Conservation (phyloP, 2,888 invertebrate genomes). For the Apocheima hispidaria region DNA sequence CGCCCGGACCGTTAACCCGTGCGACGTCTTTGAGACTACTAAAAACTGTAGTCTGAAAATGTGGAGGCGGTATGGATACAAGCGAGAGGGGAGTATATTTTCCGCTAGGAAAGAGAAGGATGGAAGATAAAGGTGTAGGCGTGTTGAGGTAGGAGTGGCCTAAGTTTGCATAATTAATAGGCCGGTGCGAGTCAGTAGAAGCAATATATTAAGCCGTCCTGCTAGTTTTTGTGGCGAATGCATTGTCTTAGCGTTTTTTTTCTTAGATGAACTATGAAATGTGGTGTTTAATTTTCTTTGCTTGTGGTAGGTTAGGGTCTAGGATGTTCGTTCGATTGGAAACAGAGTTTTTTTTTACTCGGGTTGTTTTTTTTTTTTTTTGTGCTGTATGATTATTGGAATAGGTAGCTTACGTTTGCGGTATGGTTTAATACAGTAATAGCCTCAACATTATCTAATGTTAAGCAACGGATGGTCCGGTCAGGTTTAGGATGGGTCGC, state of each 20-base stretch:
- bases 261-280: slow-evolving; percentile 69
- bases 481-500: no score
- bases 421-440: no score
- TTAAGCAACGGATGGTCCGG: no score
- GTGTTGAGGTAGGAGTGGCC: slow-evolving; percentile 68
- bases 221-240: slow-evolving; percentile 68
- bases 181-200: slow-evolving; percentile 49
- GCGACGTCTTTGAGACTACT: slow-evolving; percentile 77
- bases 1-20: slow-evolving; percentile 65
- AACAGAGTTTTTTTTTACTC: no score
- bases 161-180: slow-evolving; percentile 77
- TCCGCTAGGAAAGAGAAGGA: slow-evolving; percentile 54
- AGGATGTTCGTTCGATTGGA: slow-evolving; percentile 36
- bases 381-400: no score
- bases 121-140: slow-evolving; percentile 62
- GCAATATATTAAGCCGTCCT: slow-evolving; percentile 71
- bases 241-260: slow-evolving; percentile 76
- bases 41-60: slow-evolving; percentile 78
- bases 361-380: no score
- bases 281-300: slow-evolving; percentile 60
- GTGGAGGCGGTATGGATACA: slow-evolving; percentile 75
- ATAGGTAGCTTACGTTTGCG: no score
- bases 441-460: no score
- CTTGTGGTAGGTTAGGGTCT: slow-evolving; percentile 71
- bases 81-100: slow-evolving; percentile 60